Evolutionary conservation across 1,140 invertebrate genomes (phyloP), one percentile per base, ranked within the genome.

Genomic region (Drosophila kikkawai): DNA sequence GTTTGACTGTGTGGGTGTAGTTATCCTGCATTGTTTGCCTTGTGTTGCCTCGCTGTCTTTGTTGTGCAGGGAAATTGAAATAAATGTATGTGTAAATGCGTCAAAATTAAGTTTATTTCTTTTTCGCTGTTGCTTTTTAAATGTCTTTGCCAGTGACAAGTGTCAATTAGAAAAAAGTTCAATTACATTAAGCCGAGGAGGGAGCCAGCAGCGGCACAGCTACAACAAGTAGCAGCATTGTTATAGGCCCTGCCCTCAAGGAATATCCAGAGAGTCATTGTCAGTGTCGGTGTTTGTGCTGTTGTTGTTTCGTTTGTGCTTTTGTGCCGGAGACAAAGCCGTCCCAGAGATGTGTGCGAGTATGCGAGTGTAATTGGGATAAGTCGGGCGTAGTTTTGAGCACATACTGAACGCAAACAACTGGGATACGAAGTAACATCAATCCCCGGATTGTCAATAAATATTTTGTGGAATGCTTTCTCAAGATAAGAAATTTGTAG

Each of bases 11-110:
- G 36, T 66, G 39, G 73, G n/a, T 53, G 56, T 75, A 55, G 60
- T 37, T 60, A 42, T 63, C 39, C 64, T 42, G 69, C 84, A 83
- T 87, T 87, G 84, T 84, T 83, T 80, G 51, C 59, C 13, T 63
- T 80, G 60, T 68, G 55, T 36, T 75, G 65, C 61, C 61, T 59
- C 22, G 50, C 50, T 63, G 42, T 73, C 55, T 60, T 91, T 82
- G 82, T 91, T 91, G 76, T 65, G 67, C 66, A 66, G 59, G 80
- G 82, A 91, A 91, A 91, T 91, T 91, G 88, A 91, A 91, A 91
- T 91, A 91, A 91, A 91, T 91, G 87, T 91, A 73, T 82, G 88
- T 91, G 87, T 91, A 91, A 91, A 91, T 91, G 88, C 87, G 88
- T 91, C 83, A 91, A 91, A 91, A 91, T 91, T 86, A 91, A 91